These are phyloP conservation scores for Acrobasis consociella DNA, from an alignment of 2,888 invertebrate genomes.

Conservation along the genomic window DNA sequence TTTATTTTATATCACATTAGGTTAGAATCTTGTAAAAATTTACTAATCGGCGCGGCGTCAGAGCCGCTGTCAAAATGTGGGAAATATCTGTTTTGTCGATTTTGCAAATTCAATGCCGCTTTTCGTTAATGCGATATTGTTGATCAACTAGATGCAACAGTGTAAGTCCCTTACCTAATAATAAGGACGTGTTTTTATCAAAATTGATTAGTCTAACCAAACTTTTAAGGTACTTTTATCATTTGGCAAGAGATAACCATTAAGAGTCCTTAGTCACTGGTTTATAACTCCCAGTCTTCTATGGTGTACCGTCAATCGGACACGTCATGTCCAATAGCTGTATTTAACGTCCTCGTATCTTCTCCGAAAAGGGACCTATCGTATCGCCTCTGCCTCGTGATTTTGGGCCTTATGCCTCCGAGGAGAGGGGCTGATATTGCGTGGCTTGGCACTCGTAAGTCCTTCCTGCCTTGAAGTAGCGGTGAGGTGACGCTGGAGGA, in stretches of 20 bases:
- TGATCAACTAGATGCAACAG: neutral
- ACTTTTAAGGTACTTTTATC: neutral
- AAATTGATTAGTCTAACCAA: too few relatives aligned
- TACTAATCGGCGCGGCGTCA: constrained; percentile 17
- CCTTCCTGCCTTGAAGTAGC: constrained; percentile 75
- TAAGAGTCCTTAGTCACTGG: neutral
- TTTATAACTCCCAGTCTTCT: constrained; percentile 15
- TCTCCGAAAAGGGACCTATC: constrained; percentile 72
- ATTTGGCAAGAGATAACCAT: neutral
- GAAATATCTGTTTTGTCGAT: constrained; percentile 23
- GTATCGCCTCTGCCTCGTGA: constrained; percentile 72
- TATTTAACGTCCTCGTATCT: constrained; percentile 70
- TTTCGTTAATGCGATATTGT: neutral
- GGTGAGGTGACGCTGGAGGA: constrained; percentile 87
- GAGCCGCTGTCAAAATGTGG: constrained; percentile 32
- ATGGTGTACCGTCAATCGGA: constrained; percentile 58
- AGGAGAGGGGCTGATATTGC: constrained; percentile 74
- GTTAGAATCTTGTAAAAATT: constrained; percentile 76
- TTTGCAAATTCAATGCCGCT: constrained; percentile 21
- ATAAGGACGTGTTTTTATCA: neutral
- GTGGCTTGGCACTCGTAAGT: constrained; percentile 62
- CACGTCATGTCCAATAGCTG: constrained; percentile 68
- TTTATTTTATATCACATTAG: constrained; percentile 74
- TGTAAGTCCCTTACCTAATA: neutral
- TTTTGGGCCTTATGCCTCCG: constrained; percentile 74